phyloP scores from a whole-genome alignment of 2,888 invertebrate species.

The Drosophila macrospina region DNA sequence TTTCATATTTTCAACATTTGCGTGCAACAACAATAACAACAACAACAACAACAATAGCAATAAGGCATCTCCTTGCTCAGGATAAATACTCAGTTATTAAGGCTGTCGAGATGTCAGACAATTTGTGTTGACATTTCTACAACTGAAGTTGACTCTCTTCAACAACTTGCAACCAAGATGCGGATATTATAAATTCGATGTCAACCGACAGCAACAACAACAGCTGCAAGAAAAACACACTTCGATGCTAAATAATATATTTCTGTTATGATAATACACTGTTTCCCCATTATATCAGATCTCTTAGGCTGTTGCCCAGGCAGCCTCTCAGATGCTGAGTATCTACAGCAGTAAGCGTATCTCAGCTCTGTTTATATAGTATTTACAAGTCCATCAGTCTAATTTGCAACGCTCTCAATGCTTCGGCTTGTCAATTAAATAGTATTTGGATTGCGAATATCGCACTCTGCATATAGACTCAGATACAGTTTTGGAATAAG shows the following conservation, averaged over 20 bases:
- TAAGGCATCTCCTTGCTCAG: slow-evolving; percentile 7
- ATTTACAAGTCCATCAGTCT: not conserved
- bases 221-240: too few species aligned
- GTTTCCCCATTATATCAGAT: too few species aligned
- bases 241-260: too few species aligned
- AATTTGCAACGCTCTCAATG: not conserved
- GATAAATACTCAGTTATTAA: slow-evolving; percentile 18
- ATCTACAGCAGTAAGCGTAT: not conserved
- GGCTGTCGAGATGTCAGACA: slow-evolving; percentile 24
- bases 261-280: too few species aligned
- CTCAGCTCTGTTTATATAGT: not conserved
- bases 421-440: not conserved
- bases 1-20: slow-evolving; percentile 31
- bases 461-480: not conserved
- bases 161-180: not conserved
- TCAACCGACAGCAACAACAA: too few species aligned
- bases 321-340: not conserved
- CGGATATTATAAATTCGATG: too few species aligned
- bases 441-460: slow-evolving; percentile 1
- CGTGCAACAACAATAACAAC: slow-evolving; percentile 13
- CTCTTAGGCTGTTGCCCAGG: too few species aligned
- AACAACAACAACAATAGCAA: not conserved
- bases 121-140: slow-evolving; percentile 20
- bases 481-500: not conserved
- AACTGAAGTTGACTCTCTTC: not conserved